phyloP scores from a whole-genome alignment of 2,113 vertebrate species.

The Podocnemis expansa region DNA sequence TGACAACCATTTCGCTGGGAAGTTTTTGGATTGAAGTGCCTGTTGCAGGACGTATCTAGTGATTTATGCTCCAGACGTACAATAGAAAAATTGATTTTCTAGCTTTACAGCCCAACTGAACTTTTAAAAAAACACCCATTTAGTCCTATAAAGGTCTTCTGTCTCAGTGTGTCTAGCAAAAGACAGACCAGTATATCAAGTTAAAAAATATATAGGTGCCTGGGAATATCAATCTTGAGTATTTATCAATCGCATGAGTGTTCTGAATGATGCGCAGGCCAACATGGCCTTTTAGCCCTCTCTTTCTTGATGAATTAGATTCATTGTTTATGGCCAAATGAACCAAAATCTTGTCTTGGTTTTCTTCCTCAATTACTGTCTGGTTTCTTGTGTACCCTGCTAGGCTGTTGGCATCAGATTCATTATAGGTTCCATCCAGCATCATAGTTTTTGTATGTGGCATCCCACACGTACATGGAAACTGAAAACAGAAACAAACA shows the following conservation, averaged over 20 bases:
- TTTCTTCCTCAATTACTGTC: constrained; percentile 85
- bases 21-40: background rate
- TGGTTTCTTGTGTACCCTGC: constrained; percentile 86
- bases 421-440: constrained; percentile 89
- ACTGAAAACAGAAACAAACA: constrained; percentile 68
- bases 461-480: constrained; percentile 87
- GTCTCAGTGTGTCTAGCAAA: constrained; percentile 80
- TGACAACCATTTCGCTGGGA: background rate
- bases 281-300: constrained; percentile 78
- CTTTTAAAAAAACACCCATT: background rate
- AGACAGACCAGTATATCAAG: constrained; percentile 95
- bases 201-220: constrained; percentile 95
- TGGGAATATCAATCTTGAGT: constrained; percentile 94
- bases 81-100: constrained; percentile 17
- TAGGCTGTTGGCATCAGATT: constrained; percentile 89
- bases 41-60: background rate
- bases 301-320: constrained; percentile 83
- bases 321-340: constrained; percentile 86
- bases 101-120: background rate
- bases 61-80: background rate
- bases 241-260: constrained; percentile 93
- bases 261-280: constrained; percentile 89
- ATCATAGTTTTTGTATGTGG: constrained; percentile 87
- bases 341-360: constrained; percentile 87
- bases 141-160: background rate